Evolutionary conservation across 2,888 invertebrate genomes (phyloP), one percentile per base, ranked within the genome.

Genomic region (Octodonta nipae): DNA sequence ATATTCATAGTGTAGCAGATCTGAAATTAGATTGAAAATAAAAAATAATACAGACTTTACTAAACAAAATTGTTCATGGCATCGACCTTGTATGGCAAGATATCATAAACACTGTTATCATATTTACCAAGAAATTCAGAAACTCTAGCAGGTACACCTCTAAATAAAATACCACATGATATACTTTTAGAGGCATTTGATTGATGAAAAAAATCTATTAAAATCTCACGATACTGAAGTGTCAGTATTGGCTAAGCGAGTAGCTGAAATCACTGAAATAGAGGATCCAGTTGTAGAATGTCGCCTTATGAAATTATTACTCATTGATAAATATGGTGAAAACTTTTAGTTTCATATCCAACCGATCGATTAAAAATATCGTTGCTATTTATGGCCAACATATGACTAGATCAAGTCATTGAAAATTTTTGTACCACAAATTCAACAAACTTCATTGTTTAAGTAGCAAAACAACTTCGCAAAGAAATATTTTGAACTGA

Each of bases 301-400:
- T 28, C 40, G 33, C 13, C 32, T 38, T 8, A n/a, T 44, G 30
- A 41, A 44, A 45, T 45, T 43, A 45, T 37, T 46, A 34, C 40
- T 47, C 29, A 43, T 45, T 44, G 43, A 46, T 46, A 46, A 45
- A 27, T 47, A 33, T 45, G 43, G 44, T 36, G 36, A 41, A 44
- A 46, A 44, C 26, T 44, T 26, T 44, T 40, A 42, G 46, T 49
- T 44, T 47, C 41, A 31, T 46, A 43, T 36, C 42, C 43, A 24
- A 34, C 26, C 38, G 46, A 45, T 40, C 17, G 43, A 45, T 49
- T 41, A 16, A 49, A 26, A 45, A n/a, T 43, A 26, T 46, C 44
- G 41, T 44, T 47, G 26, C 42, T 37, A 35, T 48, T 26, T 26
- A 26, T 26, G 26, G 26, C 11, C 8, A 32, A 15, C 10, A 15